phyloP scores from a whole-genome alignment of 2,113 vertebrate species.

The Hoplias malabaricus region DNA sequence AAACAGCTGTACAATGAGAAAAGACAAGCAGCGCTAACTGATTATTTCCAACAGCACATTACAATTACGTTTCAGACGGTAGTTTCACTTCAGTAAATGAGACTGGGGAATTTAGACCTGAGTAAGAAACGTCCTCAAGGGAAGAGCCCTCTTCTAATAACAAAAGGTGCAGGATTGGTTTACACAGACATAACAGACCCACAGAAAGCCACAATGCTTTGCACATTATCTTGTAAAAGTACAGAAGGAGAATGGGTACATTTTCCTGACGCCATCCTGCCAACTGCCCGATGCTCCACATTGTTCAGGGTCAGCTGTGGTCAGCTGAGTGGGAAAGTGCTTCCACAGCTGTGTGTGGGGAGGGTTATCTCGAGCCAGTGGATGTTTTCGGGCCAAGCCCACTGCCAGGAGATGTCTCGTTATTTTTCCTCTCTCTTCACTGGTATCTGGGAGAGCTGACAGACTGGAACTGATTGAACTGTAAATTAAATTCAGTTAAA shows the following conservation, averaged over 20 bases:
- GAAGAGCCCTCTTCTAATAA: neutral
- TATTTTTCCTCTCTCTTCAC: neutral
- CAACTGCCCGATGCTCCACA: neutral
- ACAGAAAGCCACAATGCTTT: neutral
- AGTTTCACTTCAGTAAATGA: neutral
- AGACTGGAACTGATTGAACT: constrained; percentile 22
- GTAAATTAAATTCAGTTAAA: constrained; percentile 28
- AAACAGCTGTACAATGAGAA: neutral
- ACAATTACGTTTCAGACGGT: neutral
- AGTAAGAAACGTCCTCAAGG: neutral
- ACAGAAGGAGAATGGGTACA: neutral
- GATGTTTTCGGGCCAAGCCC: neutral
- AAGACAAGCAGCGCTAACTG: neutral
- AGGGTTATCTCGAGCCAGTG: neutral
- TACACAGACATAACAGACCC: neutral
- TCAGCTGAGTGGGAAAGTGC: neutral
- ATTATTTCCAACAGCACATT: neutral
- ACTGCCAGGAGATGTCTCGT: neutral
- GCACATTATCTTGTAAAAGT: neutral
- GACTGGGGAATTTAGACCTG: neutral
- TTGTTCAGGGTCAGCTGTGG: neutral
- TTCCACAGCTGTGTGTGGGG: neutral
- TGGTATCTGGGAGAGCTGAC: constrained; percentile 11
- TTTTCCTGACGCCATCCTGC: neutral
- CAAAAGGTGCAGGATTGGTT: neutral